These are phyloP conservation scores for Unio pictorum DNA, from an alignment of 2,888 invertebrate species.

Conservation along the genomic window DNA sequence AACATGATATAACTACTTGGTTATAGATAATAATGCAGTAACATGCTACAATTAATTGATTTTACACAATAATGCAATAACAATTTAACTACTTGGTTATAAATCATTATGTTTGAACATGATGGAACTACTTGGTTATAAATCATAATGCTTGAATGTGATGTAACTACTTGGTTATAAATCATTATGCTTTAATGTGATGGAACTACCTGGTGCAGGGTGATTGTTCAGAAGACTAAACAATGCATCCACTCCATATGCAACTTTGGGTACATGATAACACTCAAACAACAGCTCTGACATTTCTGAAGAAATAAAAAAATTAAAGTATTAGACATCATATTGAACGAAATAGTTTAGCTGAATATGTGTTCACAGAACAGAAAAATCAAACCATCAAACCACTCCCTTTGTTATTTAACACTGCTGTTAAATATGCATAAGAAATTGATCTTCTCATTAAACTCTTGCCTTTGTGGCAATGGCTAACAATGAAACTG, in stretches of 20 bases:
- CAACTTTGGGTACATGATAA: constrained; percentile 87
- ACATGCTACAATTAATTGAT: no score
- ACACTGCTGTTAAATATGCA: not conserved
- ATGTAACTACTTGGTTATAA: no score
- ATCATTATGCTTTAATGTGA: no score
- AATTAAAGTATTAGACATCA: not conserved
- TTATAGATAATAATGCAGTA: no score
- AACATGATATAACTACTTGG: no score
- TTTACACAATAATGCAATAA: no score
- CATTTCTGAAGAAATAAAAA: constrained; percentile 82
- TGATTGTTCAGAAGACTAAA: constrained; percentile 67
- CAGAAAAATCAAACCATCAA: not conserved
- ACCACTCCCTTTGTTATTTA: not conserved
- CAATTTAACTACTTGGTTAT: no score
- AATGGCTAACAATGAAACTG: no score
- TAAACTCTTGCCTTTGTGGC: no score
- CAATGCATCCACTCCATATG: constrained; percentile 90
- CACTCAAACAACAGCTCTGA: constrained; percentile 94
- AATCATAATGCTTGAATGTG: no score
- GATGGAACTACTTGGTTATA: no score
- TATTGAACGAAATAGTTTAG: not conserved
- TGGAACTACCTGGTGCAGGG: constrained; percentile 43
- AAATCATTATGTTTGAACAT: no score
- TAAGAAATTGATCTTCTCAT: not conserved
- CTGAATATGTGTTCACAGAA: not conserved